Evolutionary conservation across 2,113 vertebrate genomes (phyloP), one percentile per base, ranked within the genome.

Genomic region (Gopherus flavomarginatus): DNA sequence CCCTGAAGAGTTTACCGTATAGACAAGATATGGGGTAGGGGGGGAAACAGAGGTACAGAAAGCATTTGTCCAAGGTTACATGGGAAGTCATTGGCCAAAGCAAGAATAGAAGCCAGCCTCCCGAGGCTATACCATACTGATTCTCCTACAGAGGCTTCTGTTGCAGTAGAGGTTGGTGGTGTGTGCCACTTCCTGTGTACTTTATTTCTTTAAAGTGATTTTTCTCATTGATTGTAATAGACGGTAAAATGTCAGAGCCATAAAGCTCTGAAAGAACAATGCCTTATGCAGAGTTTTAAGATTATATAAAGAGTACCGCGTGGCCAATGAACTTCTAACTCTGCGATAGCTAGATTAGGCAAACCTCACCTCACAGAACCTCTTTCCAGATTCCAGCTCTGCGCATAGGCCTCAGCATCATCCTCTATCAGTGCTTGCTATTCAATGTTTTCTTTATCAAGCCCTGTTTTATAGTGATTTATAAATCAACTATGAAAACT

Each of bases 401-500:
- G 93, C 92, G 83, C 85, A 35, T 50, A 69, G 65, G 3, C 54
- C 83, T 16, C 4, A 81, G 50, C 26, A 26, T 1, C 11, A 3
- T 53, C 72, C 54, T 29, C 26, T 79, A 11, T 13, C 26, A 42
- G 21, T 57, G 35, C 62, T 21, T 5, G 2, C 47, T 86, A 8
- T 49, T 92, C 87, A 50, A 49, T 85, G 11, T 91, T 96, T 93
- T 86, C n/a, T 86, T 91, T 89, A 83, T 50, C 81, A 90, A 38
- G 13, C 5, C 22, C 8, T 78, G 81, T 84, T 96, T 96, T 93
- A 96, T 38, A 83, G 44, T 27, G 54, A 88, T 93, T 90, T 91
- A 96, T 93, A 91, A 96, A 91, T 94, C 87, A 91, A 16, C 93
- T 89, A 75, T 91, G 65, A 96, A 92, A 91, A 22, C 49, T 81